Evolutionary conservation across 2,888 invertebrate species (phyloP).

Genomic region (Conomelus anceps): DNA sequence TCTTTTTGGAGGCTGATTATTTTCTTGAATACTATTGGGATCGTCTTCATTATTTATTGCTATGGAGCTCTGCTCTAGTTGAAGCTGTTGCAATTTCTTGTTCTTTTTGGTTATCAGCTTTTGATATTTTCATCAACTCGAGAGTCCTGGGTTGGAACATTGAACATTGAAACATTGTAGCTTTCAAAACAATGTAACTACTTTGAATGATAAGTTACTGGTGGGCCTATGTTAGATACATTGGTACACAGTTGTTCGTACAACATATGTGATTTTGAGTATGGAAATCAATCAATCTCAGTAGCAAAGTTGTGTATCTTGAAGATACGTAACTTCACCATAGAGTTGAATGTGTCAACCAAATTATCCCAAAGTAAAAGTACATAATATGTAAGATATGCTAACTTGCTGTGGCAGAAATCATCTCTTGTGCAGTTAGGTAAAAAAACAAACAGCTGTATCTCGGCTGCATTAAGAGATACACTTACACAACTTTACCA

Average conservation of each 20-base stretch:
- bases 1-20: neutral
- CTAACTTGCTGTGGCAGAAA: neutral
- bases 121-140: neutral
- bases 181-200: too few relatives aligned
- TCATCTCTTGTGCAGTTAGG: neutral
- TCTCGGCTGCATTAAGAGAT: neutral
- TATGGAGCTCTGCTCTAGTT: too few relatives aligned
- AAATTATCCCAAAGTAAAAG: neutral
- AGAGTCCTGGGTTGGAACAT: neutral
- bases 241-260: too few relatives aligned
- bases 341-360: neutral
- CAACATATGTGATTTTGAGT: neutral
- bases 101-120: neutral
- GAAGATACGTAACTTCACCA: neutral
- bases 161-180: neutral
- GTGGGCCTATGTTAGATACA: too few relatives aligned
- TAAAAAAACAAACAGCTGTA: neutral
- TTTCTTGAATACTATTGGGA: neutral
- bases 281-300: neutral
- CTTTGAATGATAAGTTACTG: too few relatives aligned
- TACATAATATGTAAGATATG: neutral
- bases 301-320: neutral
- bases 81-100: neutral
- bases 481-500: slow-evolving; percentile 3
- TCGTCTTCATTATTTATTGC: neutral